Conservation (phyloP, 2,888 invertebrate species). For the Chrysolina haemoptera region DNA sequence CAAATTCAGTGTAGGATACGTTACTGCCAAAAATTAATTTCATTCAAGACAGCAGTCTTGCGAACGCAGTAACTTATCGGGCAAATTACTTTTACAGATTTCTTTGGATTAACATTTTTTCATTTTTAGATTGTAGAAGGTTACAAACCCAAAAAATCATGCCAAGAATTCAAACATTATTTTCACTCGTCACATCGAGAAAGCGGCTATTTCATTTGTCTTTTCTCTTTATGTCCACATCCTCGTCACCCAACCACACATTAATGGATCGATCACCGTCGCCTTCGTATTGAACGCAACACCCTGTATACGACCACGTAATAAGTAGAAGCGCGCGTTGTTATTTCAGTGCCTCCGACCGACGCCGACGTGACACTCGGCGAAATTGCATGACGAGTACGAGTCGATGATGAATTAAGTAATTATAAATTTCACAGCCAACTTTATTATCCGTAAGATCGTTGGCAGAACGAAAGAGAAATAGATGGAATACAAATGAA, state of each 20-base stretch:
- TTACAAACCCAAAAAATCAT: too few species aligned
- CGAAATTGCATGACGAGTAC: slow-evolving; percentile 27
- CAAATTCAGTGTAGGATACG: too few species aligned
- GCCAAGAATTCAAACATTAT: too few species aligned
- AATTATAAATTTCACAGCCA: slow-evolving; percentile 26
- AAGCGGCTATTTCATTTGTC: not conserved
- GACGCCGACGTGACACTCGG: slow-evolving; percentile 25
- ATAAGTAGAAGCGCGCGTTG: slow-evolving; percentile 24
- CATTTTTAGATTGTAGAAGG: too few species aligned
- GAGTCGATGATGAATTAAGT: slow-evolving; percentile 27
- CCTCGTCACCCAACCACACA: not conserved
- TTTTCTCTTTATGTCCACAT: not conserved
- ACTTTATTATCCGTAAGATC: not conserved
- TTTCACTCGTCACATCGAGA: not conserved
- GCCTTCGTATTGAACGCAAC: slow-evolving; percentile 8
- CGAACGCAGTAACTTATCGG: too few species aligned
- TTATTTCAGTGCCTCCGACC: slow-evolving; percentile 25
- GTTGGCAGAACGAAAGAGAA: not conserved
- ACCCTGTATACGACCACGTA: slow-evolving; percentile 24
- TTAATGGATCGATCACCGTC: not conserved
- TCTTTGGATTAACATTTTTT: too few species aligned
- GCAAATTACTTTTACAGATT: too few species aligned
- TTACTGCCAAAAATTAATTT: too few species aligned
- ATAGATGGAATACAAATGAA: not conserved
- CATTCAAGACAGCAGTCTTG: too few species aligned